phyloP scores from a whole-genome alignment of 2,888 invertebrate genomes.

The Tetrapedia diversipes region DNA sequence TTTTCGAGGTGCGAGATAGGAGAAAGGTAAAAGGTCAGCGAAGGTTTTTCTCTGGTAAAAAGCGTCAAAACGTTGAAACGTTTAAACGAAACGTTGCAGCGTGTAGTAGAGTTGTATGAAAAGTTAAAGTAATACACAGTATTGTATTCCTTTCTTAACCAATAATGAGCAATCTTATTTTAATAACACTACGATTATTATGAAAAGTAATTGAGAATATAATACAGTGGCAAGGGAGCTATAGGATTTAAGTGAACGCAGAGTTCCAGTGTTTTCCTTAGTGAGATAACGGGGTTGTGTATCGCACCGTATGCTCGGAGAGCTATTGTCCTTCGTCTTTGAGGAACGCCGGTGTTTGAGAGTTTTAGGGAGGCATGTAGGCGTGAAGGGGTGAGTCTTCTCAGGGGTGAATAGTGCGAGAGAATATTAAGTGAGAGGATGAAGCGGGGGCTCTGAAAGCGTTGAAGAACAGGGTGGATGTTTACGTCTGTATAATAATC shows the following conservation, averaged over 20 bases:
- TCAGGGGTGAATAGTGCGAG: not conserved
- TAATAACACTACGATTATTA: no score
- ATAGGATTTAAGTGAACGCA: not conserved
- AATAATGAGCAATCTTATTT: no score
- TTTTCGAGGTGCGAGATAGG: no score
- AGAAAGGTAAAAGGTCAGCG: no score
- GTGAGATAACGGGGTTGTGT: slow-evolving; percentile 7
- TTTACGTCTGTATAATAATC: not conserved
- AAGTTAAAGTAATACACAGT: no score
- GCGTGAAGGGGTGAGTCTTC: not conserved
- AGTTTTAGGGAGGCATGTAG: slow-evolving; percentile 5
- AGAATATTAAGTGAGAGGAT: slow-evolving; percentile 13
- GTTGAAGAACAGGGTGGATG: not conserved
- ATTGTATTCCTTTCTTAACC: no score
- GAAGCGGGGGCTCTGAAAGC: slow-evolving; percentile 4
- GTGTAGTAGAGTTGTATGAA: no score
- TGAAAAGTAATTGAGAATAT: not conserved
- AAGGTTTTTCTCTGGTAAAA: no score
- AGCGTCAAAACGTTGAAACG: no score
- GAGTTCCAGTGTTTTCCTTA: not conserved
- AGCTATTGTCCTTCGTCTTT: slow-evolving; percentile 16
- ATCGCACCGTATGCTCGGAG: not conserved
- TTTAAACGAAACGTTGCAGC: no score
- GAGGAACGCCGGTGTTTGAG: slow-evolving; percentile 14
- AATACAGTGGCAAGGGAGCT: not conserved